These are phyloP conservation scores for Apogon talboti DNA, from an alignment of 2,797 vertebrate species.

Conservation along the genomic window DNA sequence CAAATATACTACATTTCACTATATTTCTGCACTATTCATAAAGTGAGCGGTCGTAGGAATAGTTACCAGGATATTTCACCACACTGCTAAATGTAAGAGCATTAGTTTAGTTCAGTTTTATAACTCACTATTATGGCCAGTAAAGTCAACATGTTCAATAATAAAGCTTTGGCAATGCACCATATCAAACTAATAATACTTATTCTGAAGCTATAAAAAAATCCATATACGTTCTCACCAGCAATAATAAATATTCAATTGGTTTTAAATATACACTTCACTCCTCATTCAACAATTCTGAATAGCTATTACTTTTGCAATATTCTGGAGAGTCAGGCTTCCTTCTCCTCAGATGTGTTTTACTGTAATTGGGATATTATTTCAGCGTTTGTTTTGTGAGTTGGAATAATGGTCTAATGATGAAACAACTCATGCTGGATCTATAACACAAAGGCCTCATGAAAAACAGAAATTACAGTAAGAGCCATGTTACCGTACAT, in stretches of 20 bases:
- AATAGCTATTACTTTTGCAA: not conserved
- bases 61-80: not conserved
- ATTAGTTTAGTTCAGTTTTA: too few species aligned
- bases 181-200: too few species aligned
- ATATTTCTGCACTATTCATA: not conserved
- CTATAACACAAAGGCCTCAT: too few species aligned
- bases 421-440: not conserved
- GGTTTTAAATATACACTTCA: not conserved
- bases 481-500: too few species aligned
- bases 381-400: not conserved
- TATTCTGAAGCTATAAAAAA: not conserved
- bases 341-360: not conserved
- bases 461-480: too few species aligned
- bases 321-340: not conserved
- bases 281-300: not conserved
- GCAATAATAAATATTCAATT: not conserved
- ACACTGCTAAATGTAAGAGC: not conserved
- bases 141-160: not conserved
- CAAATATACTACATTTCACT: not conserved
- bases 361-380: not conserved
- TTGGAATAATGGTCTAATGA: not conserved
- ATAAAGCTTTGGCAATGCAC: not conserved
- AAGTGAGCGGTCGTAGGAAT: not conserved
- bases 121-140: too few species aligned
- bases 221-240: not conserved